Base-by-base conservation (phyloP, 1,140 invertebrate genomes). In the Limonius californicus region DNA sequence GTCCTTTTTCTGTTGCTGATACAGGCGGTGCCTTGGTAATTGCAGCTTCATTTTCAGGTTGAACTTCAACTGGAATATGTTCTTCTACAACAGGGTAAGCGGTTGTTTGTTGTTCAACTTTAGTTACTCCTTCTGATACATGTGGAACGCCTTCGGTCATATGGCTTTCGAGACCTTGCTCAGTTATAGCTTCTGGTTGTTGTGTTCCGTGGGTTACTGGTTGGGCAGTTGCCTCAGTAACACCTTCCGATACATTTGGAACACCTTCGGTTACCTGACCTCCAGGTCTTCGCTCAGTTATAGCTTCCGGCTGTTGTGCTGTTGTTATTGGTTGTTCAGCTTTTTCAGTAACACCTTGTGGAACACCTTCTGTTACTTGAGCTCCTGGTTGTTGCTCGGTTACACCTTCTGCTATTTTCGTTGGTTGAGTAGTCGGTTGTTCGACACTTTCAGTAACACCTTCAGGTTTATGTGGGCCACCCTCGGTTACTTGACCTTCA, bases 191-290 rank as follows among this genome's bases (percentile, higher is more conserved):
- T n/a, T n/a, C n/a, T n/a, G n/a, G n/a, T n/a, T n/a, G n/a, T n/a
- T n/a, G n/a, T n/a, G n/a, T n/a, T n/a, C n/a, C n/a, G n/a, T n/a
- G n/a, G n/a, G n/a, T 27, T 4, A 9, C 23, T 4, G 23, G 23
- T 4, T 27, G 23, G 9, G 9, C 23, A 4, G 23, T 27, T 27
- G 23, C 23, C 9, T 39, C 23, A 43, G 35, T 53, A 57, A 58
- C 42, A 16, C 21, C 18, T 60, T 59, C 30, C 45, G 58, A 21
- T 21, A 35, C 15, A 47, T 66, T 53, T 30, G 61, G 18, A 42
- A 19, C 27, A 32, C 57, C 61, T 61, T 66, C 55, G 21, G 65
- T 59, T 59, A 66, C 54, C 16, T 64, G 53, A 43, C 9, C 3
- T 27, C 23, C 23, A n/a, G n/a, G n/a, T n/a, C n/a, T 35, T n/a